Evolutionary conservation across 2,113 vertebrate species (phyloP).

Genomic region (Pluvianellus socialis): DNA sequence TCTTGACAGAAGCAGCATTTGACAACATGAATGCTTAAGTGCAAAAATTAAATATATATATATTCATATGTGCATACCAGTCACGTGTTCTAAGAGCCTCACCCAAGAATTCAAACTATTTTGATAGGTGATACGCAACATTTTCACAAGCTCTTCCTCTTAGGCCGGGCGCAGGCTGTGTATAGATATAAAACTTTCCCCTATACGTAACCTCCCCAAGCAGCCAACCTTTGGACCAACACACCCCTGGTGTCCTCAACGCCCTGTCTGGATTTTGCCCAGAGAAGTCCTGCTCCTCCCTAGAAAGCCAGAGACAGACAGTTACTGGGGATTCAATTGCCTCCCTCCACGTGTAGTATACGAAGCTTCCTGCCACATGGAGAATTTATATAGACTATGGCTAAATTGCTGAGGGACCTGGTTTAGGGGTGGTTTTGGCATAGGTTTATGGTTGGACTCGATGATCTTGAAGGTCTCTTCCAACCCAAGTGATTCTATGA

Average conservation of each 20-base stretch:
- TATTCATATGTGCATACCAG: not conserved
- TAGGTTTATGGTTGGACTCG: too few species aligned
- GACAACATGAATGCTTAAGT: not conserved
- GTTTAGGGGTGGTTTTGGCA: too few species aligned
- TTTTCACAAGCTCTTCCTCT: not conserved
- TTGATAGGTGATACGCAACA: not conserved
- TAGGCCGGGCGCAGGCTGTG: not conserved
- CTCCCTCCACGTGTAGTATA: not conserved
- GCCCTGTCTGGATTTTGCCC: not conserved
- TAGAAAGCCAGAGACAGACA: not conserved
- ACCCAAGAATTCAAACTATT: slow-evolving; percentile 10
- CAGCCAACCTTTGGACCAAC: not conserved
- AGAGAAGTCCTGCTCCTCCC: not conserved
- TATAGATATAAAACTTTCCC: not conserved
- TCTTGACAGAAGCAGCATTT: not conserved
- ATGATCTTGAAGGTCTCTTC: too few species aligned
- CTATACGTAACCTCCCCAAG: fast-evolving
- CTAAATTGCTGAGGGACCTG: not conserved
- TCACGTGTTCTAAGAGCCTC: not conserved
- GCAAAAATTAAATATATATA: not conserved
- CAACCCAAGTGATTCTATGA: too few species aligned
- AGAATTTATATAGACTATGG: not conserved
- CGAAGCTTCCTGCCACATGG: not conserved
- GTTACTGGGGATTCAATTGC: not conserved
- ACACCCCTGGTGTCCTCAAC: not conserved